These are phyloP conservation scores for Ranitomeya variabilis DNA, from an alignment of 2,113 vertebrate species.

Conservation along the genomic window DNA sequence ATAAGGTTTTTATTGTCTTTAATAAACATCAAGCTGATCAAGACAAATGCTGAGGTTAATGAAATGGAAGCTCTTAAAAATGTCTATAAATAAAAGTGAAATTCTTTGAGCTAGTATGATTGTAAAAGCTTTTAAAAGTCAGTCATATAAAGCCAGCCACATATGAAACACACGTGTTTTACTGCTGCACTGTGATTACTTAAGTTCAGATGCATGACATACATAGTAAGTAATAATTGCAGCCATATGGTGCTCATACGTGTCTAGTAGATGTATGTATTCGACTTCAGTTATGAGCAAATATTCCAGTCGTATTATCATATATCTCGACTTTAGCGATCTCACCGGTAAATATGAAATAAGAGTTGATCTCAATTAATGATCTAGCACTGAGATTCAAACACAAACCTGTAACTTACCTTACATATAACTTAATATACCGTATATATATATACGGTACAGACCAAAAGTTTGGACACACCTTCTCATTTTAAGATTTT, in stretches of 20 bases:
- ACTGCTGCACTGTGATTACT: constrained; percentile 2
- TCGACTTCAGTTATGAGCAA: neutral
- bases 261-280: neutral
- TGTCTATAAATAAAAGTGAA: neutral
- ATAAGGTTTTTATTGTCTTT: neutral
- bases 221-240: neutral
- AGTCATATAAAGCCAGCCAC: neutral
- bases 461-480: no score
- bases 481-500: no score
- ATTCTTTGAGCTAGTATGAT: neutral
- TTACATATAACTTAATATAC: neutral
- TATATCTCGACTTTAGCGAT: neutral
- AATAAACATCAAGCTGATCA: neutral
- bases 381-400: neutral
- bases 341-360: neutral
- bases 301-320: neutral
- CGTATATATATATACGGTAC: no score
- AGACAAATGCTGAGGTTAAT: neutral
- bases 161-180: constrained; percentile 9
- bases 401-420: neutral
- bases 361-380: neutral
- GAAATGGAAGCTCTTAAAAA: constrained; percentile 1
- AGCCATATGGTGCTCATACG: neutral
- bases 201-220: neutral
- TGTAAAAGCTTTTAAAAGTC: neutral